These are phyloP conservation scores for Corythoichthys haematopterus DNA, from an alignment of 2,113 vertebrate genomes.

Conservation along the genomic window DNA sequence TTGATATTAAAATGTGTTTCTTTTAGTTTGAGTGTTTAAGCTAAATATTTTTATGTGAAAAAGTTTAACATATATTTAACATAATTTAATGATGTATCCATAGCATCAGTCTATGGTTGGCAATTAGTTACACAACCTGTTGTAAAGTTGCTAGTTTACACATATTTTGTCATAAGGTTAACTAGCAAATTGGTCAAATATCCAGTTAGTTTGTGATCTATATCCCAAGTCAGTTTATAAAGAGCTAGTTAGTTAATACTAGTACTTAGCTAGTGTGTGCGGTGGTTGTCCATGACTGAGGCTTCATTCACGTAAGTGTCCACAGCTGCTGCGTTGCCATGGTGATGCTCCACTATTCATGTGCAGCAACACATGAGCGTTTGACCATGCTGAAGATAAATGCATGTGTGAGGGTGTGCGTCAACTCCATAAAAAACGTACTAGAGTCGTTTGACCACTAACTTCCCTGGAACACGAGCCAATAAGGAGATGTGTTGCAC, in stretches of 20 bases:
- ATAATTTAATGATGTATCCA: no score
- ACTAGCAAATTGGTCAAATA: neutral
- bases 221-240: no score
- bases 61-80: no score
- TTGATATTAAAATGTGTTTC: no score
- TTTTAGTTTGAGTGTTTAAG: no score
- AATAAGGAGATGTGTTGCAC: conserved; percentile 59
- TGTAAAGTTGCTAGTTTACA: no score
- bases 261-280: neutral
- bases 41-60: no score
- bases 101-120: no score
- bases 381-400: conserved; percentile 3
- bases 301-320: neutral
- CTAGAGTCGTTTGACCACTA: conserved; percentile 17
- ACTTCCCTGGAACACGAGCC: conserved; percentile 26
- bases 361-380: neutral
- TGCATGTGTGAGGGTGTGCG: neutral
- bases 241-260: no score
- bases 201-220: neutral
- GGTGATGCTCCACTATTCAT: neutral
- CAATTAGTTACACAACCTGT: no score
- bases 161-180: no score
- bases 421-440: conserved; percentile 34
- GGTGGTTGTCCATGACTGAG: neutral
- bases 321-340: neutral